These are phyloP conservation scores for Protonemura montana DNA, from an alignment of 2,888 invertebrate genomes.

Conservation along the genomic window DNA sequence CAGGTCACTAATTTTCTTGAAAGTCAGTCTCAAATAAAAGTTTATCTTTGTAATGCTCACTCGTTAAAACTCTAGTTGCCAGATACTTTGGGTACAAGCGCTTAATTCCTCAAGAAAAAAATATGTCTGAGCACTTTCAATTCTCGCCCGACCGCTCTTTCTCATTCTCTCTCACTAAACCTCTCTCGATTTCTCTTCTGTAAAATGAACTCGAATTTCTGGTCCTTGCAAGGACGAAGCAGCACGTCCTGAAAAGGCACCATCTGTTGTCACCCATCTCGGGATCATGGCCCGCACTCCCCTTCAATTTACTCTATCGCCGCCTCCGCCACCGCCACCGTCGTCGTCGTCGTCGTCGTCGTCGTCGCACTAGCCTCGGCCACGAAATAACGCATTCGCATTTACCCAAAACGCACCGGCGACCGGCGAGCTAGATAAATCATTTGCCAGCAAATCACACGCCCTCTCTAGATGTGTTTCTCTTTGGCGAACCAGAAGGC, in stretches of 20 bases:
- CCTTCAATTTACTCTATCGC: neutral
- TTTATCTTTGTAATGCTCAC: neutral
- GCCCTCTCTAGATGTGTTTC: neutral
- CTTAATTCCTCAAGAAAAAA: neutral
- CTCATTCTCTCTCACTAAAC: no score
- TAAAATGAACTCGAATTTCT: neutral
- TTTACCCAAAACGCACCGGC: neutral
- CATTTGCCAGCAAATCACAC: neutral
- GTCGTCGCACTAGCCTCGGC: no score
- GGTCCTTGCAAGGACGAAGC: neutral
- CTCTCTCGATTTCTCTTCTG: neutral
- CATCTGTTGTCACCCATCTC: conserved; percentile 17
- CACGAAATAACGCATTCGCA: conserved; percentile 14
- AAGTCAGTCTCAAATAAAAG: neutral
- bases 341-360: no score
- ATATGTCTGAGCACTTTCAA: neutral
- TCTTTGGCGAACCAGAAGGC: conserved; percentile 17
- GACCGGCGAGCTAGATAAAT: neutral
- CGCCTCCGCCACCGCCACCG: neutral
- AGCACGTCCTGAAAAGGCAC: conserved; percentile 9
- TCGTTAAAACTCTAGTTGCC: neutral
- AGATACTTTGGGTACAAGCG: neutral
- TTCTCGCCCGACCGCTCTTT: neutral
- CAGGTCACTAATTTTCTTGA: neutral
- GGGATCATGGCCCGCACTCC: neutral